Conservation (phyloP, 1,140 invertebrate species). For the Calephelis virginiensis region DNA sequence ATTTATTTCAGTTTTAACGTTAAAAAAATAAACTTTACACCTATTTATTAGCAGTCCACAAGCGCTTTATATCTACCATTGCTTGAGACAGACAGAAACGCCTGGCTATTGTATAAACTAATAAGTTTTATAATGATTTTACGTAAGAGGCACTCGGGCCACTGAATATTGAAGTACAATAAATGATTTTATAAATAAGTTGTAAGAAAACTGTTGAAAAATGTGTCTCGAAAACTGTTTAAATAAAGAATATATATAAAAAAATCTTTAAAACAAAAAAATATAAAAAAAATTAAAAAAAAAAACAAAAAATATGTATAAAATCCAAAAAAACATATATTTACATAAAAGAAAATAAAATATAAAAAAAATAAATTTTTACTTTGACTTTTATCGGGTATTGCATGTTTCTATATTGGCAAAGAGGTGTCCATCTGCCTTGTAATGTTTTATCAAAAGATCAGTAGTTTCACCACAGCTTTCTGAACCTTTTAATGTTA, state of each 20-base stretch:
- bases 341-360: conserved; percentile 38
- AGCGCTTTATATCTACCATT: conserved; percentile 33
- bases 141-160: conserved; percentile 59
- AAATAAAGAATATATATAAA: conserved; percentile 50
- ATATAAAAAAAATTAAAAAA: conserved; percentile 43
- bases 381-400: conserved; percentile 48
- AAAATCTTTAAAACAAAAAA: conserved; percentile 48
- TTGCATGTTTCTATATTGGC: conserved; percentile 17
- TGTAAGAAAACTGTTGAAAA: conserved; percentile 69
- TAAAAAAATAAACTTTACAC: conserved; percentile 25
- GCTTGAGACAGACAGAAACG: conserved; percentile 43
- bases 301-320: conserved; percentile 46
- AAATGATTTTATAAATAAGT: conserved; percentile 61
- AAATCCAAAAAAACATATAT: conserved; percentile 44
- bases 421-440: neutral
- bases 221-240: conserved; percentile 59
- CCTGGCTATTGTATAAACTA: conserved; percentile 56
- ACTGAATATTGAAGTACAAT: conserved; percentile 66
- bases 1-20: conserved; percentile 19
- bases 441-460: no score
- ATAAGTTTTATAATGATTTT: conserved; percentile 70
- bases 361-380: conserved; percentile 31
- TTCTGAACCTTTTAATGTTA: no score
- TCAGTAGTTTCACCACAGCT: no score
- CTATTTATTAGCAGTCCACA: conserved; percentile 26